A percentile compares a stretch with the other conserved stretches of the same genome.
phyloP scores from a whole-genome alignment of 2,888 invertebrate species.

The Beris chalybata region DNA sequence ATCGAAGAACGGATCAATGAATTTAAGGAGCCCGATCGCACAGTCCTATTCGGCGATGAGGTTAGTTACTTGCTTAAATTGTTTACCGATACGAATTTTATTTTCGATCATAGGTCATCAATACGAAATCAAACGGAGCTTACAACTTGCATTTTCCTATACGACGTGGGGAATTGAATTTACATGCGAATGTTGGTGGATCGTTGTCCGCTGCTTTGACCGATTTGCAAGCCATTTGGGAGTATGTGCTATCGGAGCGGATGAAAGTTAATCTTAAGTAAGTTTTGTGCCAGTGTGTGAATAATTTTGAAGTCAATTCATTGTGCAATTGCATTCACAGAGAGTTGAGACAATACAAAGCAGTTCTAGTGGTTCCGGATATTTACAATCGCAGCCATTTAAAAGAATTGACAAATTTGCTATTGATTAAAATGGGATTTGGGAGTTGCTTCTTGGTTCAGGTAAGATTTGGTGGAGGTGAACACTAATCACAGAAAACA shows the following conservation, averaged over 20 bases:
- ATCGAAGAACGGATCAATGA: constrained; percentile 61
- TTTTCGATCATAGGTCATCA: constrained; percentile 1
- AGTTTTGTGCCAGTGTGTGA: constrained; percentile 41
- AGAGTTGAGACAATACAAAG: constrained; percentile 77
- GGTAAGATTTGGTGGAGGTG: constrained; percentile 32
- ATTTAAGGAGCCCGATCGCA: constrained; percentile 67
- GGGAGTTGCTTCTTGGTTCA: constrained; percentile 65
- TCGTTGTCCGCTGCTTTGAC: constrained; percentile 81
- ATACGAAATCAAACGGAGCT: constrained; percentile 62
- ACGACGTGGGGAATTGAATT: constrained; percentile 81
- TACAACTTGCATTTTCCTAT: constrained; percentile 92
- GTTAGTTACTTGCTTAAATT: constrained; percentile 45
- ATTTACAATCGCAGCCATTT: constrained; percentile 84
- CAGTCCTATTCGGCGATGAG: constrained; percentile 76
- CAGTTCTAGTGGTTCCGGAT: constrained; percentile 86
- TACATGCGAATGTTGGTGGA: constrained; percentile 82
- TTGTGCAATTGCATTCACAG: constrained; percentile 46
- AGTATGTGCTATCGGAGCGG: constrained; percentile 72
- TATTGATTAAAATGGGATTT: constrained; percentile 81
- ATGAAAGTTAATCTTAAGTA: constrained; percentile 69
- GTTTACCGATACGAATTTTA: not conserved
- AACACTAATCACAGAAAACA: not conserved
- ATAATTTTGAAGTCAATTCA: not conserved
- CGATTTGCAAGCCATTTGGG: constrained; percentile 89
- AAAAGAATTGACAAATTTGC: constrained; percentile 78